These are phyloP conservation scores for Cynodonichthys magdalenae DNA, from an alignment of 2,797 vertebrate species.

Conservation along the genomic window DNA sequence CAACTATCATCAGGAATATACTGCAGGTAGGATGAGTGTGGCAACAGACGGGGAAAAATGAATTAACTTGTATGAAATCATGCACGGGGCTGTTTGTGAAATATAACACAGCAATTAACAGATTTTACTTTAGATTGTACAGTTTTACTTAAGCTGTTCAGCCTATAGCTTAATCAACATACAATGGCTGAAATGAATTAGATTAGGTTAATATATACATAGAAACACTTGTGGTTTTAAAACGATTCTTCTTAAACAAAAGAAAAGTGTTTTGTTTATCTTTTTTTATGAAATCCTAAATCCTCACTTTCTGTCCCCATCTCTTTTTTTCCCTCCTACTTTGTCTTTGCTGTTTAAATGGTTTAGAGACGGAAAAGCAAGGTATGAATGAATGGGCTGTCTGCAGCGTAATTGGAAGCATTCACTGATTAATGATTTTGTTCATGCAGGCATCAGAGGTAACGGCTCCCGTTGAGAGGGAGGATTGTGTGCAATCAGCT, in stretches of 20 bases:
- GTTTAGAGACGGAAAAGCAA: slow-evolving; percentile 43
- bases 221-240: background rate
- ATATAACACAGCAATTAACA: slow-evolving; percentile 1
- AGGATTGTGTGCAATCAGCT: slow-evolving; percentile 69
- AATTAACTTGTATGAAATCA: background rate
- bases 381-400: slow-evolving; percentile 67
- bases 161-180: background rate
- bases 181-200: background rate
- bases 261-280: background rate
- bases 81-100: slow-evolving; percentile 1
- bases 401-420: slow-evolving; percentile 66
- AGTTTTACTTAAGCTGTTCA: background rate
- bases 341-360: slow-evolving; percentile 40
- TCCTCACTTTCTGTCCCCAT: background rate
- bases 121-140: background rate
- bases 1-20: slow-evolving; percentile 34
- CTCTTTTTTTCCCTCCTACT: slow-evolving; percentile 5
- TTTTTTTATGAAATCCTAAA: background rate
- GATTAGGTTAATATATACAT: background rate
- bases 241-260: background rate
- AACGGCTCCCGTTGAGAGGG: slow-evolving; percentile 59
- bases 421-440: slow-evolving; percentile 77
- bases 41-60: slow-evolving; percentile 1
- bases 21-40: slow-evolving; percentile 9
- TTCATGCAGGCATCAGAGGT: slow-evolving; percentile 62